These are phyloP conservation scores for Turritopsis rubra DNA, from an alignment of 30 jellyfish, hydroid and myxozoan genomes.

Conservation along the genomic window DNA sequence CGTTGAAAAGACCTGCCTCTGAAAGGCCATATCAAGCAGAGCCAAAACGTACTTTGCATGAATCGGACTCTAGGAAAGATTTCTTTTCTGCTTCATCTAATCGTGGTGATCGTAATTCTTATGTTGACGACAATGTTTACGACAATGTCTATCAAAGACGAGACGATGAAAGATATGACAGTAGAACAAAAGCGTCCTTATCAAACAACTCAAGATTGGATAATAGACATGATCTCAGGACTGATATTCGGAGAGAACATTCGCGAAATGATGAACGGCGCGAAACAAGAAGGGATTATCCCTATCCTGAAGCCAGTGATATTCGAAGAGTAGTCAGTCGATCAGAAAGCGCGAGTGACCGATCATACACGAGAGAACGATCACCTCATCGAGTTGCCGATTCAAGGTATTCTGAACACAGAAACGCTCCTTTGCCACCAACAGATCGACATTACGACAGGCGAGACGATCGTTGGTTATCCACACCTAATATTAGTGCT, in stretches of 20 bases:
- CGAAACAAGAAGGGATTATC: not conserved
- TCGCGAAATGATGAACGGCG: conserved; percentile 15
- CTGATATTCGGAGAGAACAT: conserved; percentile 19
- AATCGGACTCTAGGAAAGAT: conserved; percentile 23
- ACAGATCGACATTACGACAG: conserved; percentile 15
- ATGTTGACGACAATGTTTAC: conserved; percentile 26
- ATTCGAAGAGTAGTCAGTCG: conserved; percentile 32
- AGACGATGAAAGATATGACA: not conserved
- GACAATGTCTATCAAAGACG: conserved; percentile 33
- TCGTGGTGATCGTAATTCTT: not conserved
- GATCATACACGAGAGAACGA: conserved; percentile 26
- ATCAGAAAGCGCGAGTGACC: not conserved
- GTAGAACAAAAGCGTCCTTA: not conserved
- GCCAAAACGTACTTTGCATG: conserved; percentile 31
- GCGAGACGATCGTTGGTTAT: conserved; percentile 35
- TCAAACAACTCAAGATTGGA: not conserved
- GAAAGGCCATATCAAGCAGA: conserved; percentile 44
- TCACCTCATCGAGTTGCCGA: conserved; percentile 21
- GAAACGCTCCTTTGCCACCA: not conserved
- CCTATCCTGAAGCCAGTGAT: not conserved
- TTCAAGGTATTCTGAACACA: conserved; percentile 1
- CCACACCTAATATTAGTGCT: conserved; percentile 38
- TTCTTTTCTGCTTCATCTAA: conserved; percentile 18
- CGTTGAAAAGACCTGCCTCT: conserved; percentile 47
- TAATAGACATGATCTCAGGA: not conserved